Conservation (phyloP, 2,888 invertebrate genomes). For the Aphelenchoides bicaudatus region DNA sequence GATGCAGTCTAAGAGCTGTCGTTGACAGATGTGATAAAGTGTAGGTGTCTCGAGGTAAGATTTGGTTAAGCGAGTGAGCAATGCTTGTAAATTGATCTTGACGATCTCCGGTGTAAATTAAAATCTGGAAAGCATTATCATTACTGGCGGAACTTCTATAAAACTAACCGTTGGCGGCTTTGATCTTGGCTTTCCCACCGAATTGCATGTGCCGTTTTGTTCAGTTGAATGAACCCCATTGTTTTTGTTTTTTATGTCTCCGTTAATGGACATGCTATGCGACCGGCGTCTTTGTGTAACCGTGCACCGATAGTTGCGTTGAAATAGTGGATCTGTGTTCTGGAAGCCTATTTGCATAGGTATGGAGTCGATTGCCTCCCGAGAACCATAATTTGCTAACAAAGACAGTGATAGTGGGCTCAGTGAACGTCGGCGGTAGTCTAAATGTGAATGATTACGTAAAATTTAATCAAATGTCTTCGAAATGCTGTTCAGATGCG, state of each 20-base stretch:
- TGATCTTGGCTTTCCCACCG: not conserved
- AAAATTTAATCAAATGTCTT: not conserved
- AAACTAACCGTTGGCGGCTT: conserved; percentile 41
- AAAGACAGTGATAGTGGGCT: conserved; percentile 32
- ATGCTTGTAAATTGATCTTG: conserved; percentile 41
- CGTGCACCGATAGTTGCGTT: conserved; percentile 14
- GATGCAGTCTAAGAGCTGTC: conserved; percentile 42
- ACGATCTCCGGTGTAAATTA: conserved; percentile 52
- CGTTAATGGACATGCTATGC: conserved; percentile 20
- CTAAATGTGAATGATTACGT: not conserved
- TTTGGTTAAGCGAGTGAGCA: conserved; percentile 29
- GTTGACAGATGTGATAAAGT: conserved; percentile 50
- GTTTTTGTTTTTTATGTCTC: not conserved
- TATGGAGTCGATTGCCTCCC: conserved; percentile 16
- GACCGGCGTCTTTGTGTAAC: conserved; percentile 17
- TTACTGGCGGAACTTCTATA: not conserved
- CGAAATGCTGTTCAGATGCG: not conserved
- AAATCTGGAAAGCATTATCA: conserved; percentile 33
- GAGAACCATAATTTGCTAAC: conserved; percentile 25
- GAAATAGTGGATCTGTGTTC: conserved; percentile 19
- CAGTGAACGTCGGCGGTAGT: conserved; percentile 30
- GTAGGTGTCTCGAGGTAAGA: conserved; percentile 47
- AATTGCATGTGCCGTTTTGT: too few relatives aligned
- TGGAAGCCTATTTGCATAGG: conserved; percentile 12
- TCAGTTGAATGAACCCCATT: conserved; percentile 8